phyloP scores from a whole-genome alignment of 2,888 invertebrate species.

The Melitaea athalia region DNA sequence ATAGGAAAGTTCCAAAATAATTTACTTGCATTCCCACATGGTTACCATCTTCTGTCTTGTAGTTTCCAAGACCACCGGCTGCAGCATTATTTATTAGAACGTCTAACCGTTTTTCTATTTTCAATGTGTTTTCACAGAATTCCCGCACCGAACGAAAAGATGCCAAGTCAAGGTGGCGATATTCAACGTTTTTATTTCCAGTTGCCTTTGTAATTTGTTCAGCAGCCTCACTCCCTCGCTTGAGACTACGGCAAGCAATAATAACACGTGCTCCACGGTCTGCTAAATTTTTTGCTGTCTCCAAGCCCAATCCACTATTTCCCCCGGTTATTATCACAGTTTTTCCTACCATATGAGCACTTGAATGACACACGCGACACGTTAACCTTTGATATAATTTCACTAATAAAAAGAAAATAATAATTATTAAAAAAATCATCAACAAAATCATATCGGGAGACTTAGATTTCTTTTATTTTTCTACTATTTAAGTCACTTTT shows the following conservation, averaged over 20 bases:
- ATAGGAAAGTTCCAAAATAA: constrained; percentile 87
- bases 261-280: constrained; percentile 77
- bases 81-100: constrained; percentile 84
- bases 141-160: constrained; percentile 76
- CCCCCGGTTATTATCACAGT: constrained; percentile 74
- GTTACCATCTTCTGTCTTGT: constrained; percentile 84
- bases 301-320: constrained; percentile 78
- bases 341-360: constrained; percentile 75
- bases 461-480: neutral
- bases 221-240: constrained; percentile 63
- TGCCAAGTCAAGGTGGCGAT: constrained; percentile 67
- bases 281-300: constrained; percentile 78
- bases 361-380: constrained; percentile 67
- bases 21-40: constrained; percentile 88
- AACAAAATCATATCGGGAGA: constrained; percentile 35
- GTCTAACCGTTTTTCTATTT: constrained; percentile 76
- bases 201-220: constrained; percentile 65
- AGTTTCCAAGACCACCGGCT: constrained; percentile 70
- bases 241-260: constrained; percentile 74
- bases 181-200: constrained; percentile 64
- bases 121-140: constrained; percentile 80
- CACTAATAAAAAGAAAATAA: constrained; percentile 51
- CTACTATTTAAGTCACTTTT: no score
- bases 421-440: constrained; percentile 29
- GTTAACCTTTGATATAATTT: constrained; percentile 73